Evolutionary conservation across 2,113 vertebrate species (phyloP), one percentile per base, ranked within the genome.

Genomic region (Oreochromis niloticus): DNA sequence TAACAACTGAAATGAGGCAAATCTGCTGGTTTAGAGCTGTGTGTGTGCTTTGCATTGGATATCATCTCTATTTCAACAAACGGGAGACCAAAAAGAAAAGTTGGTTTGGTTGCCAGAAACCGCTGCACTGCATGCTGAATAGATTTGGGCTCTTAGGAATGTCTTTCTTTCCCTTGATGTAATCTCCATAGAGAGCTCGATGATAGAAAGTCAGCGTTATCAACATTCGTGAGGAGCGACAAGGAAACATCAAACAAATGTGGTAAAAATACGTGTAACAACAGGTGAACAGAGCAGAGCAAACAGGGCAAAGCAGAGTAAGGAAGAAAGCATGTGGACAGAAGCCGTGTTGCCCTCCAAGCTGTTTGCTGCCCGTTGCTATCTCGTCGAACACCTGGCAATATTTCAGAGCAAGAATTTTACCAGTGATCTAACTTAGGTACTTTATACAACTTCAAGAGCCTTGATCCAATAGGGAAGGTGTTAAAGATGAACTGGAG

Each of bases 141-240:
- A 87, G 80, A 88, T 89, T 87, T 88, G 56, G 54, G 12, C 83
- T 91, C 59, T 68, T 85, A 85, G 85, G 86, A 94, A 92, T 91
- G 80, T 84, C 83, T 73, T 55, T 91, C 43, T 19, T 55, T 91
- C 22, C 17, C 43, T 83, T 75, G 48, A 50, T 93, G 83, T 94
- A 91, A 92, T 86, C 89, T 89, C 63, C 82, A 89, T 84, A 27
- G 22, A 90, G 61, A 57, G 56, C 22, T 90, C 54, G 22, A 41
- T 36, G 78, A 48, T 30, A 22, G 71, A 36, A 88, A 87, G 84
- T 87, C 52, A 3, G 80, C 66, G 68, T 68, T 27, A 83, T 79
- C 66, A 34, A 79, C 80, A 82, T 91, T 85, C 2, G 36, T 34
- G 46, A 57, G 56, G 52, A 41, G 39, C 34, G 30, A 75, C 34